Percentiles rank a stretch among this genome's conserved stretches.
These are phyloP conservation scores for Epinotia ramella DNA, from an alignment of 2,888 invertebrate genomes.

Conservation along the genomic window DNA sequence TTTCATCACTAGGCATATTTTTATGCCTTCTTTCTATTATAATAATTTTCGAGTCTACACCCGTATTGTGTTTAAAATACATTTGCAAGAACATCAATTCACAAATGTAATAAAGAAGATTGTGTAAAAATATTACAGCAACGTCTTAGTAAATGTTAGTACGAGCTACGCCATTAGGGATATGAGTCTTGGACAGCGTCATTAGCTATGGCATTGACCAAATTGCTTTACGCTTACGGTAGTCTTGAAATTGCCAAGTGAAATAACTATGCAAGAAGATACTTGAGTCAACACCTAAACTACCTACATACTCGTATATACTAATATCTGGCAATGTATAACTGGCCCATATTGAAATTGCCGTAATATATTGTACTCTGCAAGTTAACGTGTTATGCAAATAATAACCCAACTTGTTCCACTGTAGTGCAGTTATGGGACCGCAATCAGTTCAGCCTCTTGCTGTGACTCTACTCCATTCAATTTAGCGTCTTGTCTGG, in stretches of 20 bases:
- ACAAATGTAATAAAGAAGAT: neutral
- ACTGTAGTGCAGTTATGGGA: slow-evolving; percentile 33
- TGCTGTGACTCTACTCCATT: neutral
- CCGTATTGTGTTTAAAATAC: neutral
- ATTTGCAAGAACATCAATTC: neutral
- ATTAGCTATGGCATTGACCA: slow-evolving; percentile 36
- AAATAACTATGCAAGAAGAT: neutral
- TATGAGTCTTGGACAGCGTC: slow-evolving; percentile 11
- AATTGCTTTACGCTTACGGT: neutral
- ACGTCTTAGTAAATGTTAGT: slow-evolving; percentile 3
- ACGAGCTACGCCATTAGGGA: slow-evolving; percentile 11
- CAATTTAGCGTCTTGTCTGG: neutral
- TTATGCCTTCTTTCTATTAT: too few species aligned
- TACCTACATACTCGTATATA: too few species aligned
- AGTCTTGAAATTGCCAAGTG: neutral
- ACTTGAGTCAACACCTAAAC: neutral
- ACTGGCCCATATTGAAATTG: slow-evolving; percentile 2
- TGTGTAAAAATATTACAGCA: slow-evolving; percentile 14
- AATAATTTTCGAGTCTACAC: too few species aligned
- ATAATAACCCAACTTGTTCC: slow-evolving; percentile 41
- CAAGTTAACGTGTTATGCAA: slow-evolving; percentile 43
- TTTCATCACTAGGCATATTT: too few species aligned
- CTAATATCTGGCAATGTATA: neutral
- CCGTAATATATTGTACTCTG: slow-evolving; percentile 25
- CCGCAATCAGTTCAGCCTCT: slow-evolving; percentile 19